A percentile compares a stretch with the other conserved stretches of the same genome.
phyloP scores from a whole-genome alignment of 1,140 invertebrate species.

The Drosophila kurseongensis region DNA sequence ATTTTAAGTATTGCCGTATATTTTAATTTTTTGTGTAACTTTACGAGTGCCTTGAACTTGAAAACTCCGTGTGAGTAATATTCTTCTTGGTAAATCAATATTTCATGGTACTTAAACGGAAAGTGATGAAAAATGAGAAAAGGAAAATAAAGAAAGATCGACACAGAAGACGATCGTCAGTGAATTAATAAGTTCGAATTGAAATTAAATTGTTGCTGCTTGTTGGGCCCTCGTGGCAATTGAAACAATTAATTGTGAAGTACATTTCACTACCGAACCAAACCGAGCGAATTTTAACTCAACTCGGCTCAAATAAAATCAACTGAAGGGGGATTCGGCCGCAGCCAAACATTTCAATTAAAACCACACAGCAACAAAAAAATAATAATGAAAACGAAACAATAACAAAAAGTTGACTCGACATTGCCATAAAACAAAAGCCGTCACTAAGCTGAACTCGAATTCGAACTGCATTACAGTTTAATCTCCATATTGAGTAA shows the following conservation, averaged over 20 bases:
- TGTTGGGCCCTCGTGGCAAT: slow-evolving; percentile 51
- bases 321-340: slow-evolving; percentile 1
- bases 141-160: not conserved
- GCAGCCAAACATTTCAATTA: slow-evolving; percentile 79
- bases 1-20: not conserved
- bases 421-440: slow-evolving; percentile 47
- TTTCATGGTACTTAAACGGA: slow-evolving; percentile 23
- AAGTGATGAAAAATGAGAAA: not conserved
- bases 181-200: slow-evolving; percentile 62
- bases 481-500: not conserved
- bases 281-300: not conserved
- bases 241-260: slow-evolving; percentile 80
- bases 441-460: slow-evolving; percentile 54
- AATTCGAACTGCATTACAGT: slow-evolving; percentile 24
- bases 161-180: slow-evolving; percentile 1
- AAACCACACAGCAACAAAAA: slow-evolving; percentile 37
- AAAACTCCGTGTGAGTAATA: not conserved
- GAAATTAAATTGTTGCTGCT: slow-evolving; percentile 67
- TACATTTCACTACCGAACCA: slow-evolving; percentile 65
- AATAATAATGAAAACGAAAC: slow-evolving; percentile 9
- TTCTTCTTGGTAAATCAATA: slow-evolving; percentile 20
- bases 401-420: slow-evolving; percentile 41
- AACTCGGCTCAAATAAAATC: slow-evolving; percentile 8
- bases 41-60: slow-evolving; percentile 53
- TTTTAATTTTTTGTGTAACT: slow-evolving; percentile 7